A percentile compares a stretch with the other conserved stretches of the same genome.
Evolutionary conservation across 2,113 vertebrate genomes (phyloP).

Genomic region (Sebastes fasciatus): DNA sequence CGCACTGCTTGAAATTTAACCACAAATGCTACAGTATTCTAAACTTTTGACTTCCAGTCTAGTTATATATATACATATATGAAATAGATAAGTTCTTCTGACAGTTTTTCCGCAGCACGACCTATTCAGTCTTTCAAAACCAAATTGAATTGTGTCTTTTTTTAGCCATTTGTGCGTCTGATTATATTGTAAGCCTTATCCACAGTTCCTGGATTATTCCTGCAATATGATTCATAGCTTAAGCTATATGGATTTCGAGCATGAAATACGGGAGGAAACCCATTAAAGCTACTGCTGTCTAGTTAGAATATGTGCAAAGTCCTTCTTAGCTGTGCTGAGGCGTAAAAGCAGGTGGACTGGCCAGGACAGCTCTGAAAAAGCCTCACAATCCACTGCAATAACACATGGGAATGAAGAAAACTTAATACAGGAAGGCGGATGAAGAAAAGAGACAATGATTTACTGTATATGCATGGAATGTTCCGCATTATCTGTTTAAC

Average conservation of each 20-base stretch:
- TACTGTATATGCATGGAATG: background rate
- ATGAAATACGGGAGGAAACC: conserved; percentile 41
- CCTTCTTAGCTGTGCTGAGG: conserved; percentile 15
- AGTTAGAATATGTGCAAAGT: conserved; percentile 30
- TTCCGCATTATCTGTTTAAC: background rate
- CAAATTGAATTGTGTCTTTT: conserved; percentile 61
- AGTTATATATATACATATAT: background rate
- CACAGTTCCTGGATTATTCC: conserved; percentile 59
- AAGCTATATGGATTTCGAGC: conserved; percentile 56
- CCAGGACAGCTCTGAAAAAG: background rate
- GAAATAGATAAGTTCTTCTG: conserved; percentile 16
- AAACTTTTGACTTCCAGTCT: background rate
- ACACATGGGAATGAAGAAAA: background rate
- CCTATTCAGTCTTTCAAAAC: conserved; percentile 30
- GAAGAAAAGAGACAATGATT: background rate
- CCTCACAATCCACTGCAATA: background rate
- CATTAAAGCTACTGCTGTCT: conserved; percentile 46
- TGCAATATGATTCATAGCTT: conserved; percentile 61
- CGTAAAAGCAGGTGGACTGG: conserved; percentile 4
- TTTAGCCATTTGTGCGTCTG: conserved; percentile 46
- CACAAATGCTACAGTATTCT: background rate
- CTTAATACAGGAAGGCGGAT: background rate
- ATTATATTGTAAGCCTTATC: conserved; percentile 57
- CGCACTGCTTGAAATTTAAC: background rate
- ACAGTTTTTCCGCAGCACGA: conserved; percentile 10